phyloP scores from a whole-genome alignment of 2,113 vertebrate species.

The Myotis brandtii region DNA sequence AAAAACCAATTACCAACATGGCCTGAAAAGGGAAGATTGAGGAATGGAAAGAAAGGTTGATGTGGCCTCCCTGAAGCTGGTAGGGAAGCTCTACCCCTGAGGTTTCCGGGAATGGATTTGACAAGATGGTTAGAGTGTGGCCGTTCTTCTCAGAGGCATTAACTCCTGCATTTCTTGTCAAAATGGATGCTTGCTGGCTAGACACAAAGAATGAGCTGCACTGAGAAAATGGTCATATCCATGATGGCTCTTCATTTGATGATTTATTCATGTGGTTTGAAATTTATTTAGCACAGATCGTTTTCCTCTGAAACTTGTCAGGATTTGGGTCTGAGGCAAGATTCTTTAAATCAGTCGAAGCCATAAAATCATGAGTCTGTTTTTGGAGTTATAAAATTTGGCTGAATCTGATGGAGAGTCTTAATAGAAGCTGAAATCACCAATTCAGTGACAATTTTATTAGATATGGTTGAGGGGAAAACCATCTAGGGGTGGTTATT shows the following conservation, averaged over 20 bases:
- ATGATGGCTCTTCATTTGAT: neutral
- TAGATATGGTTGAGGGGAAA: constrained; percentile 7
- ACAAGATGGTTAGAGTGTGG: constrained; percentile 69
- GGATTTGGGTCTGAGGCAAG: constrained; percentile 1
- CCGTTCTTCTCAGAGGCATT: constrained; percentile 60
- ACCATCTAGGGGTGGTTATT: neutral
- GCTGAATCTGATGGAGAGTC: neutral
- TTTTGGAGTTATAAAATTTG: constrained; percentile 16
- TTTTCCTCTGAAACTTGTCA: constrained; percentile 36
- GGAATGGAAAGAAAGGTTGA: constrained; percentile 59
- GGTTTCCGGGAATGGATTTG: constrained; percentile 67
- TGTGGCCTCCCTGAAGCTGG: constrained; percentile 19
- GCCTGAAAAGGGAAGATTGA: constrained; percentile 77
- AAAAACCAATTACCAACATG: constrained; percentile 82
- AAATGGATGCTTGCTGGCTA: neutral
- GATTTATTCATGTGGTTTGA: constrained; percentile 29
- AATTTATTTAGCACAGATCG: constrained; percentile 20
- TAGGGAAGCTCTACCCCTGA: constrained; percentile 64
- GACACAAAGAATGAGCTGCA: neutral
- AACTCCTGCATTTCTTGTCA: constrained; percentile 17
- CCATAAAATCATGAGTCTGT: neutral
- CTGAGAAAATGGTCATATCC: neutral
- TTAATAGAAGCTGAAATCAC: constrained; percentile 35
- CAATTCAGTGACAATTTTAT: constrained; percentile 42
- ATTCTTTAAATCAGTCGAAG: constrained; percentile 24